Percentiles rank a stretch among this genome's conserved stretches.
Evolutionary conservation across 2,113 vertebrate genomes (phyloP).

Genomic region (Dicaeum eximium): DNA sequence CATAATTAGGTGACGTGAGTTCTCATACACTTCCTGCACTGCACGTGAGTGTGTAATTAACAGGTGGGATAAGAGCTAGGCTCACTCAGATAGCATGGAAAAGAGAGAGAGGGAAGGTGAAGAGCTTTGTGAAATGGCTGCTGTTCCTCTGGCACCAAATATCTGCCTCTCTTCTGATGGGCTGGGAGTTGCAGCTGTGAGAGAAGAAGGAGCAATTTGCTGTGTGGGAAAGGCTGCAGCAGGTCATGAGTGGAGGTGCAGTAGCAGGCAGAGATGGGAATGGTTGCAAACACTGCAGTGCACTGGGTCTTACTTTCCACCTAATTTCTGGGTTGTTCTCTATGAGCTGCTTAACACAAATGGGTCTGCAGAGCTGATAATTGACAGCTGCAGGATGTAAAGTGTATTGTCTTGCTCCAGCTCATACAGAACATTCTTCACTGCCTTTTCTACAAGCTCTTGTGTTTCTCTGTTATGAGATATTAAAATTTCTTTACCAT

Average conservation of each 20-base stretch:
- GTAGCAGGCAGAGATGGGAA: background rate
- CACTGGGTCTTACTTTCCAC: background rate
- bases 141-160: background rate
- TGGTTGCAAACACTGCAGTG: background rate
- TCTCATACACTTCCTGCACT: background rate
- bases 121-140: background rate
- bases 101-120: background rate
- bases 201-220: background rate
- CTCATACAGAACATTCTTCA: background rate
- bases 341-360: background rate
- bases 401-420: background rate
- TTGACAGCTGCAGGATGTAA: background rate
- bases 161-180: background rate
- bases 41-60: accelerated
- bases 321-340: background rate
- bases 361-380: background rate
- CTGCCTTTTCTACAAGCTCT: background rate
- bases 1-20: background rate
- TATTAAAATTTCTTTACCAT: background rate
- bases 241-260: background rate
- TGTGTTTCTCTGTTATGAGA: background rate
- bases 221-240: background rate
- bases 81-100: background rate
- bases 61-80: background rate
- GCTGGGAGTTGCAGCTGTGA: background rate